phyloP scores from a whole-genome alignment of 2,113 vertebrate genomes.

The Formicarius rufipectus region DNA sequence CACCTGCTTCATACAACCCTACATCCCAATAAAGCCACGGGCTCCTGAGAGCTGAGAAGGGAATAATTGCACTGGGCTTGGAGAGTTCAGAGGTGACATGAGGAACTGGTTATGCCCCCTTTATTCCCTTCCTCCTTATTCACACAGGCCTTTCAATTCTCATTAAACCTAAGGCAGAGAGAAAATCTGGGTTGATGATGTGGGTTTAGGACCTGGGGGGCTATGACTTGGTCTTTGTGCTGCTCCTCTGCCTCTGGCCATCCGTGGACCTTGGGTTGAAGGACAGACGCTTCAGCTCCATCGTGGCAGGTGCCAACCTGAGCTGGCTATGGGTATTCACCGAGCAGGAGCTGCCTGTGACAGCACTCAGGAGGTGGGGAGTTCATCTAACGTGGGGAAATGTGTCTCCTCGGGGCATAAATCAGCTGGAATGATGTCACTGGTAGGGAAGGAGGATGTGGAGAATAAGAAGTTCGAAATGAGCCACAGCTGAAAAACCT shows the following conservation, averaged over 20 bases:
- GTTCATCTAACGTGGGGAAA: conserved; percentile 34
- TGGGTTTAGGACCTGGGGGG: not conserved
- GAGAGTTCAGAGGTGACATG: not conserved
- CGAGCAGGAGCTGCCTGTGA: not conserved
- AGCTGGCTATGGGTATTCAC: not conserved
- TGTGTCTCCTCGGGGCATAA: conserved; percentile 42
- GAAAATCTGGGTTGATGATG: not conserved
- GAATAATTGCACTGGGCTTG: not conserved
- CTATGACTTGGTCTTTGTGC: not conserved
- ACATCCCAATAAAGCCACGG: not conserved
- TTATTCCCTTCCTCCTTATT: not conserved
- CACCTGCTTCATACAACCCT: not conserved
- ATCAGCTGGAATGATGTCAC: conserved; percentile 15
- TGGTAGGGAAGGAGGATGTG: conserved; percentile 27
- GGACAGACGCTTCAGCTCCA: not conserved
- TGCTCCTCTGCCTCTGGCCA: not conserved
- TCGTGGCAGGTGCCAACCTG: not conserved
- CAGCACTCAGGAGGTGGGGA: not conserved
- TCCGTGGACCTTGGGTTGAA: not conserved
- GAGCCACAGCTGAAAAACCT: conserved; percentile 2
- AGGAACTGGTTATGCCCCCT: not conserved
- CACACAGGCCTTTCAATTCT: not conserved
- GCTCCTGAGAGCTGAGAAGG: not conserved
- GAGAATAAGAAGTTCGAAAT: not conserved
- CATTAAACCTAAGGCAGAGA: not conserved